Conservation (phyloP, 2,113 vertebrate species). For the Oryzias curvinotus region DNA sequence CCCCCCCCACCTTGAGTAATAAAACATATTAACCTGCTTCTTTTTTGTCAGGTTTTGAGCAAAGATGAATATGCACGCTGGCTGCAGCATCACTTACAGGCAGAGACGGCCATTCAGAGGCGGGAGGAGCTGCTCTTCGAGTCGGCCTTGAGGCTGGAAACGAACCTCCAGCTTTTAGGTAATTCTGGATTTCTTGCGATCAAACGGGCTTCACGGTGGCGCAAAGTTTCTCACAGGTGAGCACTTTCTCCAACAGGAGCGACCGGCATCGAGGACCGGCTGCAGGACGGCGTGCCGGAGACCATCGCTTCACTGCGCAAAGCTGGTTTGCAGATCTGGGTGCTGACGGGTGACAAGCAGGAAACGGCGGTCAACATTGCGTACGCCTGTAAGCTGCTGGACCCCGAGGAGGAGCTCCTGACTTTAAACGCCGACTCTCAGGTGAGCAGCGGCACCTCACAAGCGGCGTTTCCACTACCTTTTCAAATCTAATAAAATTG, state of each 20-base stretch:
- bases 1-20: not conserved
- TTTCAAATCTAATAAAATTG: too few species aligned
- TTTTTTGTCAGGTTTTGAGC: constrained; percentile 81
- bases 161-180: constrained; percentile 93
- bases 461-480: too few species aligned
- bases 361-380: constrained; percentile 97
- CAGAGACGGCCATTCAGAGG: constrained; percentile 90
- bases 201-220: not conserved
- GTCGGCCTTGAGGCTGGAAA: constrained; percentile 89
- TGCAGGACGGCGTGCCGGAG: constrained; percentile 95
- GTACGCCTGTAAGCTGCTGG: constrained; percentile 92
- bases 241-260: constrained; percentile 78
- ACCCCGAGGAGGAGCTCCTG: constrained; percentile 90
- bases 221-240: not conserved
- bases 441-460: constrained; percentile 61
- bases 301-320: constrained; percentile 87
- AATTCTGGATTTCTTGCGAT: constrained; percentile 17
- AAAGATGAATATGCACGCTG: constrained; percentile 93
- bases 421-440: constrained; percentile 92
- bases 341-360: constrained; percentile 97
- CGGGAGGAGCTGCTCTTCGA: constrained; percentile 91
- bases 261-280: constrained; percentile 93
- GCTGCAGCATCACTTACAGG: constrained; percentile 89
- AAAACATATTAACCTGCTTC: constrained; percentile 14
- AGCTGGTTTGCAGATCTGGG: constrained; percentile 97